Evolutionary conservation across 2,113 vertebrate species (phyloP).

Genomic region (Piaya cayana): DNA sequence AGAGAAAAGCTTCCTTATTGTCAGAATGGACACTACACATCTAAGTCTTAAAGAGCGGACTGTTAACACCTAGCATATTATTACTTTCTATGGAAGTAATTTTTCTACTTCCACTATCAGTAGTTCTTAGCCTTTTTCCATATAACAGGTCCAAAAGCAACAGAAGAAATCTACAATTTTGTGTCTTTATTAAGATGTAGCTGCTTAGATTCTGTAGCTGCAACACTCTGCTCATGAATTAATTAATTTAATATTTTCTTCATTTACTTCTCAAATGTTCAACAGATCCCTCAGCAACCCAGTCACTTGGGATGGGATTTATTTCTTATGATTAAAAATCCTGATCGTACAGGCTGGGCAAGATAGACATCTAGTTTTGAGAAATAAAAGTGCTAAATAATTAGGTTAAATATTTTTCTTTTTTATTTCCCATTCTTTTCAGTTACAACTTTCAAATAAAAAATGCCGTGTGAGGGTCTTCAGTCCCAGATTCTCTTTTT

Average conservation of each 20-base stretch:
- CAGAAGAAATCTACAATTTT: neutral
- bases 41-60: neutral
- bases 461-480: neutral
- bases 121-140: neutral
- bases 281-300: neutral
- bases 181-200: neutral
- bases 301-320: neutral
- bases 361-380: neutral
- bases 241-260: neutral
- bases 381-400: neutral
- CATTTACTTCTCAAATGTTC: neutral
- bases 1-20: neutral
- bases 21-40: neutral
- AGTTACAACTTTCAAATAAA: neutral
- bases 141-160: neutral
- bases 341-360: neutral
- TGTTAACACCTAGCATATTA: neutral
- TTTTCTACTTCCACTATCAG: neutral
- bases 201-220: neutral
- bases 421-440: neutral
- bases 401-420: neutral
- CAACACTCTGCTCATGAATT: neutral
- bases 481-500: neutral
- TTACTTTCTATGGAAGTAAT: neutral
- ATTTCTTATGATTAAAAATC: neutral